Conservation (phyloP, 2,888 invertebrate genomes). For the Drosophila recens region DNA sequence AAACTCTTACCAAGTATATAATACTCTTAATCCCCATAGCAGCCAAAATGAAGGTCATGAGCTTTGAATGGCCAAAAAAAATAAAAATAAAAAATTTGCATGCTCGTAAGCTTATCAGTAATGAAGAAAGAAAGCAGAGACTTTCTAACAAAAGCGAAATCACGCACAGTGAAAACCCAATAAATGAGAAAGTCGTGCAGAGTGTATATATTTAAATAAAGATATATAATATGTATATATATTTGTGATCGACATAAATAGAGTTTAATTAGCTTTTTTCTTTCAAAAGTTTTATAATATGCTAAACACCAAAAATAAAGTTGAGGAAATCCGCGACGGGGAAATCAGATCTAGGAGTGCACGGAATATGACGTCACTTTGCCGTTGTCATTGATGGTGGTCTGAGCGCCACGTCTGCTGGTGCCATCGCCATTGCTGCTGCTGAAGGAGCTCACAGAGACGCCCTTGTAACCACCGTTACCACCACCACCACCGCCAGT, state of each 20-base stretch:
- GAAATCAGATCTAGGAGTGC: slow-evolving; percentile 73
- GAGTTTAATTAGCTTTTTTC: slow-evolving; percentile 20
- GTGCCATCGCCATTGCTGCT: slow-evolving; percentile 88
- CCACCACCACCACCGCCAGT: slow-evolving; percentile 60
- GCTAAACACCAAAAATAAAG: slow-evolving; percentile 46
- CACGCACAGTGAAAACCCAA: slow-evolving; percentile 35
- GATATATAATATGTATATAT: slow-evolving; percentile 25
- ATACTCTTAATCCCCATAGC: slow-evolving; percentile 7
- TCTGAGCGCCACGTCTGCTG: slow-evolving; percentile 87
- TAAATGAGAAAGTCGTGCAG: slow-evolving; percentile 46
- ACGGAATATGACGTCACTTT: slow-evolving; percentile 87
- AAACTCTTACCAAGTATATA: slow-evolving; percentile 19
- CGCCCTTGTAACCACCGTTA: slow-evolving; percentile 85
- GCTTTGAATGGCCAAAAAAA: slow-evolving; percentile 14
- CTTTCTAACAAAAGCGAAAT: slow-evolving; percentile 65
- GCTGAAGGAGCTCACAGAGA: slow-evolving; percentile 89
- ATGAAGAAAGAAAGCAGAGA: slow-evolving; percentile 29
- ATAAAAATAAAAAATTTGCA: slow-evolving; percentile 23
- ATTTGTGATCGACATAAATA: slow-evolving; percentile 43
- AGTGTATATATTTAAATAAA: slow-evolving; percentile 24
- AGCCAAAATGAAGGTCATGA: slow-evolving; percentile 63
- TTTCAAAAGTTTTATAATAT: slow-evolving; percentile 18
- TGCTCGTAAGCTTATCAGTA: slow-evolving; percentile 33
- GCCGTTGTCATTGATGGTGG: slow-evolving; percentile 91
- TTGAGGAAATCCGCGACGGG: slow-evolving; percentile 9